phyloP scores from a whole-genome alignment of 2,888 invertebrate species.

The Pollenia angustigena region DNA sequence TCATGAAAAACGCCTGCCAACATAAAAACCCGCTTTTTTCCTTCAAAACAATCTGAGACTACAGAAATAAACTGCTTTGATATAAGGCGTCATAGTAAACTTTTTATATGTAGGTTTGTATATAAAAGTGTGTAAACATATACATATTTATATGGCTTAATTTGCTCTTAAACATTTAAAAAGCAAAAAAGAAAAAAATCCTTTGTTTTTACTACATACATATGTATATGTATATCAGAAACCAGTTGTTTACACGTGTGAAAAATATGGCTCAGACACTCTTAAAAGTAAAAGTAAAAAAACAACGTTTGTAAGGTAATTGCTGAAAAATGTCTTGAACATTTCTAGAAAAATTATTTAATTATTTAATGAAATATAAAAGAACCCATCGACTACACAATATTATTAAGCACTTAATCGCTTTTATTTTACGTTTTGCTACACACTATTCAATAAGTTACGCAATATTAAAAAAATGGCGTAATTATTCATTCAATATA shows the following conservation, averaged over 20 bases:
- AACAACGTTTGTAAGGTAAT: neutral
- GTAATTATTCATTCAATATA: too few species aligned
- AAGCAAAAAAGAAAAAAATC: neutral
- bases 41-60: neutral
- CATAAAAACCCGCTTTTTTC: conserved; percentile 9
- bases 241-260: conserved; percentile 3
- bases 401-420: too few species aligned
- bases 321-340: neutral
- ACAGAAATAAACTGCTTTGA: conserved; percentile 17
- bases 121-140: neutral
- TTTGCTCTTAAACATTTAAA: conserved; percentile 26
- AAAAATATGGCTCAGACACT: conserved; percentile 26
- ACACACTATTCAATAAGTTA: too few species aligned
- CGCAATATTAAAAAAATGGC: too few species aligned
- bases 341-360: neutral
- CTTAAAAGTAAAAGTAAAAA: conserved; percentile 20
- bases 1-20: conserved; percentile 38
- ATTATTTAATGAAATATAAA: neutral
- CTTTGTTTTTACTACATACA: neutral
- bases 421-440: too few species aligned
- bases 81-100: neutral
- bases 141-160: conserved; percentile 13
- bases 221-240: too few species aligned
- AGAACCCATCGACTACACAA: neutral
- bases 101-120: neutral